phyloP scores from a whole-genome alignment of 1,140 invertebrate species.

The Brachionus angularis region DNA sequence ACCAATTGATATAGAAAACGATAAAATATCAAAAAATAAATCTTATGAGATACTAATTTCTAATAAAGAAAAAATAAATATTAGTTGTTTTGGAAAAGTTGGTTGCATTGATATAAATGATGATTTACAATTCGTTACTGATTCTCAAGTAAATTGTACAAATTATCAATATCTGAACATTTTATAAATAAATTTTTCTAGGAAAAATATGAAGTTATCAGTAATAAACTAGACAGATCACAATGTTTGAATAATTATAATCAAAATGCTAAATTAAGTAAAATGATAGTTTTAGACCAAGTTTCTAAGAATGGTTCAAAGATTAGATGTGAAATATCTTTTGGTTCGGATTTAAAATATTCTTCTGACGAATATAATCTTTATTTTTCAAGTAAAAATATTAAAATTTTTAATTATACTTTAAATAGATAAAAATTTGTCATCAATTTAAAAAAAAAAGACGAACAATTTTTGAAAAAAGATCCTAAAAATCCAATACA shows the following conservation, averaged over 20 bases:
- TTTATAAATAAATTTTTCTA: neutral
- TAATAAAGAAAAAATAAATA: neutral
- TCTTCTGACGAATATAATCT: neutral
- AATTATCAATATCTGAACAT: neutral
- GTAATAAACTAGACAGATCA: neutral
- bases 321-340: neutral
- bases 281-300: neutral
- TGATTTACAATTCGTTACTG: neutral
- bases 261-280: neutral
- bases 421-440: no score
- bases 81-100: slow-evolving; percentile 5
- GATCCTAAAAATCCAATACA: neutral
- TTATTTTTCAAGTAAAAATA: neutral
- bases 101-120: slow-evolving; percentile 36
- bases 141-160: neutral
- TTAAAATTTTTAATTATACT: no score
- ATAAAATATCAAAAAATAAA: no score
- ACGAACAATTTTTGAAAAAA: neutral
- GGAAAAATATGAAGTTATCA: neutral
- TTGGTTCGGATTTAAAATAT: neutral
- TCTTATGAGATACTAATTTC: no score
- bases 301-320: neutral
- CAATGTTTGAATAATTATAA: neutral
- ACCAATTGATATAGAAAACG: neutral
- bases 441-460: no score